Percentiles rank a stretch among this genome's conserved stretches.
Evolutionary conservation across 2,113 vertebrate genomes (phyloP).

Genomic region (Ammospiza nelsoni): DNA sequence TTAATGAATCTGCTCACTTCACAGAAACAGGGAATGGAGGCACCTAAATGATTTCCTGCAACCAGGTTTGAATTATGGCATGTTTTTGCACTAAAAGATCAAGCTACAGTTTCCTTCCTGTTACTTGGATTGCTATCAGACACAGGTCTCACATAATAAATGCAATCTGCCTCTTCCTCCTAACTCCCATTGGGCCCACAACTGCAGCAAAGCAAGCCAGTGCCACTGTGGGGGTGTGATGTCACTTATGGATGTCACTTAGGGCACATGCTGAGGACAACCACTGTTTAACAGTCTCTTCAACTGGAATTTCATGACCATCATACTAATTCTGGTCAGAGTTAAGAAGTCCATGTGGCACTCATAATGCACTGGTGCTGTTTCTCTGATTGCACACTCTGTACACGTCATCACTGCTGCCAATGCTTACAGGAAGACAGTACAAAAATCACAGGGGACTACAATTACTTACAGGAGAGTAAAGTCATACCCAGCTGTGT

Average conservation of each 20-base stretch:
- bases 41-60: neutral
- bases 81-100: neutral
- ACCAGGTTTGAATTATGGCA: neutral
- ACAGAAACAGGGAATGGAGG: neutral
- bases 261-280: neutral
- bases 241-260: neutral
- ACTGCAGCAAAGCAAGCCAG: accelerated
- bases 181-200: neutral
- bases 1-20: neutral
- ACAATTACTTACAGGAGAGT: neutral
- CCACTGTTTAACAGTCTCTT: neutral
- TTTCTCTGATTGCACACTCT: neutral
- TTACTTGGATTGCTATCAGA: neutral
- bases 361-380: neutral
- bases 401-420: neutral
- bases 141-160: neutral
- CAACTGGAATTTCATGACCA: neutral
- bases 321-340: neutral
- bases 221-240: neutral
- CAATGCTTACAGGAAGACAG: neutral
- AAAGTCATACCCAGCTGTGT: neutral
- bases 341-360: neutral
- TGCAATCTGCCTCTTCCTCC: neutral
- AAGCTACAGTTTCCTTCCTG: neutral
- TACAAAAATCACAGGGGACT: neutral